Conservation (phyloP, 2,797 vertebrate species). For the Protonibea diacanthus region DNA sequence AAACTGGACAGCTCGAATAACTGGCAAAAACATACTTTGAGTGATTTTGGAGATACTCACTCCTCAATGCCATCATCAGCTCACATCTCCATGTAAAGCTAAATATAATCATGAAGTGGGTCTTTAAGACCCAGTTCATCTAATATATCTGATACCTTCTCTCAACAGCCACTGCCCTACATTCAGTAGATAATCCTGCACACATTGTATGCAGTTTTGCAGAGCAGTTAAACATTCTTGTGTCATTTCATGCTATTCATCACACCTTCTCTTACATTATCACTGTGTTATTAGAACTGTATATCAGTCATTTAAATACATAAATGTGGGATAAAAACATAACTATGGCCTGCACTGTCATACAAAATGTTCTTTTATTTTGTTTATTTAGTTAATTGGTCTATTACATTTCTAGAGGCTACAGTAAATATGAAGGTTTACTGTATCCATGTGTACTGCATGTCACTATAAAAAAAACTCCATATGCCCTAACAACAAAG, state of each 20-base stretch:
- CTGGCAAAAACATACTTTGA: too few species aligned
- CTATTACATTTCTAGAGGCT: background rate
- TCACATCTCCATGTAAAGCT: background rate
- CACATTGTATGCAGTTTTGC: background rate
- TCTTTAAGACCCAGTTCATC: background rate
- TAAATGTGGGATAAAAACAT: too few species aligned
- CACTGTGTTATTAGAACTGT: background rate
- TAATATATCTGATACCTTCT: background rate
- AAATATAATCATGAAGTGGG: background rate
- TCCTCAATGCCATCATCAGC: background rate
- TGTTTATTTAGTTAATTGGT: background rate
- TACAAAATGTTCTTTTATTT: background rate
- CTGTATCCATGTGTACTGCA: background rate
- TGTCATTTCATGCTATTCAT: constrained; percentile 1
- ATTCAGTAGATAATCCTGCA: background rate
- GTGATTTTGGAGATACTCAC: too few species aligned
- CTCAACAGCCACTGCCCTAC: background rate
- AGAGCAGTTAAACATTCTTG: background rate
- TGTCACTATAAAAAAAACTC: constrained; percentile 4
- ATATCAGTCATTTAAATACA: background rate
- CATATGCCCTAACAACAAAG: background rate
- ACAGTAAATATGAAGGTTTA: background rate
- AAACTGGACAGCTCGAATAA: too few species aligned
- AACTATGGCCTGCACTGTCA: too few species aligned
- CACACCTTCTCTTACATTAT: background rate